Evolutionary conservation across 2,888 invertebrate genomes (phyloP).

Genomic region (Heliconius ismenius): DNA sequence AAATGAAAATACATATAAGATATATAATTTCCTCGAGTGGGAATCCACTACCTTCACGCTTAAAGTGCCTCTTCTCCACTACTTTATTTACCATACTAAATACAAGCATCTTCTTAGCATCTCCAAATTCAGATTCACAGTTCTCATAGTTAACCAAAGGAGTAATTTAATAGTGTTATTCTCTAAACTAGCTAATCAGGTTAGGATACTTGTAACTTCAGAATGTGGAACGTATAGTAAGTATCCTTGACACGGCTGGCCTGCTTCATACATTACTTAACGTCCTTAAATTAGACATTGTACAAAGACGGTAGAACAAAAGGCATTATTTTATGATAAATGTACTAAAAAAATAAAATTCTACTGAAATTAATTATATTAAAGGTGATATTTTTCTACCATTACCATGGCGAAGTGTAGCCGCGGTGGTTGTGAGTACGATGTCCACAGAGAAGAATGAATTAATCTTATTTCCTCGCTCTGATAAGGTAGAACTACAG

Average conservation of each 20-base stretch:
- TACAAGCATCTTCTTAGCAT: neutral
- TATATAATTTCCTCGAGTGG: no score
- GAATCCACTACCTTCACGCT: no score
- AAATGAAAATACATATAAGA: no score
- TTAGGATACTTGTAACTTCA: conserved; percentile 33
- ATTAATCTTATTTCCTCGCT: neutral
- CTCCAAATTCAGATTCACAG: neutral
- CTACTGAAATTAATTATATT: neutral
- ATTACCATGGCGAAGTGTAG: neutral
- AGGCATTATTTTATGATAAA: neutral
- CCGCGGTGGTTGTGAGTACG: neutral
- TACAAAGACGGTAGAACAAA: neutral
- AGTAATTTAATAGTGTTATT: conserved; percentile 26
- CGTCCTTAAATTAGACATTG: conserved; percentile 25
- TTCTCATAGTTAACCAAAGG: conserved; percentile 20
- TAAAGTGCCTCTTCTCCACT: no score
- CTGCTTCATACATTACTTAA: conserved; percentile 33
- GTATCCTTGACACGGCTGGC: conserved; percentile 40
- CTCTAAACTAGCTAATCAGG: conserved; percentile 27
- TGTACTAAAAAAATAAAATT: neutral
- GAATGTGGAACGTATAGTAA: conserved; percentile 35
- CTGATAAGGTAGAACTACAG: neutral
- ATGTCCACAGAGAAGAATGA: neutral
- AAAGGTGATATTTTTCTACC: no score
- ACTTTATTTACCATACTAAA: neutral